Percentiles rank a stretch among this genome's conserved stretches.
These are phyloP conservation scores for Crypturellus undulatus DNA, from an alignment of 2,113 vertebrate genomes.

Conservation along the genomic window DNA sequence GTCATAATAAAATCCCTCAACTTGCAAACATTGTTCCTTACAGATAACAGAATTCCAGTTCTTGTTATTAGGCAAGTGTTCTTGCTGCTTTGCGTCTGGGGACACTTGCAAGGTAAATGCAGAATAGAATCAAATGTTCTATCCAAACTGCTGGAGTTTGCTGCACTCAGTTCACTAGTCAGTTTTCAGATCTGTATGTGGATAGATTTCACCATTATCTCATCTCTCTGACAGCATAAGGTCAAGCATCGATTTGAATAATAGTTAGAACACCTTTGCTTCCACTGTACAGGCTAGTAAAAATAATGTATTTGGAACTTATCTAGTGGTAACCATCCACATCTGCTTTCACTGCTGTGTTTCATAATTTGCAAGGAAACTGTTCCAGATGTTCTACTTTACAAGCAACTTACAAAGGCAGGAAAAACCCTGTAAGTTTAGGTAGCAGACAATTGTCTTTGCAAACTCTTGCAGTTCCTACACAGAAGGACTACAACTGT, in stretches of 20 bases:
- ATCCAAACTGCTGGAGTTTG: neutral
- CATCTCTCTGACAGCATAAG: fast-evolving
- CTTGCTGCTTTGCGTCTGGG: neutral
- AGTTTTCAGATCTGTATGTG: neutral
- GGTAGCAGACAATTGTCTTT: neutral
- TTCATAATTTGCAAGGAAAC: neutral
- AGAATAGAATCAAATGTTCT: neutral
- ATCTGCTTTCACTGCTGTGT: neutral
- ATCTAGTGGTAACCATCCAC: neutral
- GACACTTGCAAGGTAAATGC: neutral
- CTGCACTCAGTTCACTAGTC: neutral
- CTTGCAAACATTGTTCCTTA: neutral
- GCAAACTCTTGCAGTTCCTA: neutral
- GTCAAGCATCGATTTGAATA: neutral
- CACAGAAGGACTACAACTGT: neutral
- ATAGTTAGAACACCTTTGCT: neutral
- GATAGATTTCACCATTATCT: neutral
- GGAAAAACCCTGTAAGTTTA: too few relatives aligned
- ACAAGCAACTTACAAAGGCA: too few relatives aligned
- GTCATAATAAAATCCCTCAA: fast-evolving
- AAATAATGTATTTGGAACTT: neutral
- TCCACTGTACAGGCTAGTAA: neutral
- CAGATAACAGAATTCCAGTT: neutral
- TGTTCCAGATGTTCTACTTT: neutral
- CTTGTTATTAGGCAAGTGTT: neutral